Conservation (phyloP, 1,140 invertebrate species). For the Panulirus ornatus region DNA sequence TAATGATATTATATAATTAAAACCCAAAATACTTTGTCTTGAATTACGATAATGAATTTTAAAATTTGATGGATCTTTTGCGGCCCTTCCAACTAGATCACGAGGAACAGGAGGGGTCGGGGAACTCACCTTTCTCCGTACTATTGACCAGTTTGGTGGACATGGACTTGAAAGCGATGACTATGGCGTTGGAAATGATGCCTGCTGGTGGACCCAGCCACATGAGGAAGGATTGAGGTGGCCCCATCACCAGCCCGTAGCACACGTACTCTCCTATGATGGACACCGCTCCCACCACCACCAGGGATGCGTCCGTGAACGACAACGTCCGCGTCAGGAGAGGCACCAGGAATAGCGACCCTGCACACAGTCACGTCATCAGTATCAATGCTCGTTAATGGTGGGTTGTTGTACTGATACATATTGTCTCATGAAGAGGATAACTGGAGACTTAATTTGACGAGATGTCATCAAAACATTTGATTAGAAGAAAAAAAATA, state of each 20-base stretch:
- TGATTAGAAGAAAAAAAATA: background rate
- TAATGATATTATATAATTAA: no score
- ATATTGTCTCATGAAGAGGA: no score
- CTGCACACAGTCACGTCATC: no score
- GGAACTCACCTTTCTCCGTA: slow-evolving; percentile 63
- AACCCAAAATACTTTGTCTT: no score
- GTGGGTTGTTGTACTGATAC: no score
- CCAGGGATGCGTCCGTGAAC: slow-evolving; percentile 57
- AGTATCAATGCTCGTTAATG: no score
- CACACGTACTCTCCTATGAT: slow-evolving; percentile 64
- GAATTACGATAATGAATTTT: background rate
- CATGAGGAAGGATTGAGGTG: slow-evolving; percentile 57
- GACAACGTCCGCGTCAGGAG: slow-evolving; percentile 52
- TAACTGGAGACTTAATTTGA: no score
- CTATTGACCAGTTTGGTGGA: slow-evolving; percentile 69
- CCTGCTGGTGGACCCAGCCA: slow-evolving; percentile 67
- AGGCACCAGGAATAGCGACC: slow-evolving; percentile 70
- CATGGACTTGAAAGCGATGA: slow-evolving; percentile 70
- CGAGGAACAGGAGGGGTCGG: background rate
- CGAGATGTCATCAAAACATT: background rate
- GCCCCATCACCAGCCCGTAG: slow-evolving; percentile 51
- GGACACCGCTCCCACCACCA: slow-evolving; percentile 49
- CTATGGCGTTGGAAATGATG: slow-evolving; percentile 59
- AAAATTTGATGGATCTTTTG: background rate
- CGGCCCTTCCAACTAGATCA: background rate